Base-by-base conservation (phyloP, 30 jellyfish, hydroid and myxozoan genomes). In the Cassiopea xamachana region DNA sequence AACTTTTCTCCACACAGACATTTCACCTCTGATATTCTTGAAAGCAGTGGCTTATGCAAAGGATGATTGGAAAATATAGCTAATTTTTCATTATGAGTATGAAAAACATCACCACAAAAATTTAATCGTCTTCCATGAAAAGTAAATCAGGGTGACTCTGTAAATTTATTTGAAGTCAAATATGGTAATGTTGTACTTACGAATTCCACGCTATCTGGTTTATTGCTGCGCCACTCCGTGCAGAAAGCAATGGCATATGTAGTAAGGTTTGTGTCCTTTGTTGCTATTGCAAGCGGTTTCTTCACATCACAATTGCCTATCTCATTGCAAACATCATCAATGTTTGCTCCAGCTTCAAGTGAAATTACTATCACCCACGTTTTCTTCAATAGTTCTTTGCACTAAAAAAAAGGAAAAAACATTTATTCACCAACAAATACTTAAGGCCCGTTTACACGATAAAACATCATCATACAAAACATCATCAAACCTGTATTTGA, bases 321-420 rank as follows among this genome's bases (percentile, higher is more conserved):
- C 48, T 78, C 75, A 46, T 39, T 43, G 75, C 87, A 78, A 19
- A 78, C 48, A 1, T 48, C 75, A 27, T 15, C 75, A 17, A 78
- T 60, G 50, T 50, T 78, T 59, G 51, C 87, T 47, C 87, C 87
- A 50, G 16, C 10, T n/a, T 78, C 87, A 7, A 50, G 60, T 8
- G 87, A 59, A 16, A 55, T 75, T 14, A 50, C 77, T 43, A 78
- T 51, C 87, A 78, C 39, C 87, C 87, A 78, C 1, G 87, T 78
- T 19, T 49, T 78, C 60, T 78, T 60, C 59, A 78, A 19, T 15
- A 78, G n/a, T 13, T 17, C 6, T 60, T 17, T 48, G 50, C 87
- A 78, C 87, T 78, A 50, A 9, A 78, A 78, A 78, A 3, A 17
- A 1, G 64, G 7, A 55, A 55, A 64, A 64, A 16, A 64, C 2